A percentile compares a stretch with the other conserved stretches of the same genome.
Evolutionary conservation across 2,888 invertebrate species (phyloP).

Genomic region (Synanthedon myopaeformis): DNA sequence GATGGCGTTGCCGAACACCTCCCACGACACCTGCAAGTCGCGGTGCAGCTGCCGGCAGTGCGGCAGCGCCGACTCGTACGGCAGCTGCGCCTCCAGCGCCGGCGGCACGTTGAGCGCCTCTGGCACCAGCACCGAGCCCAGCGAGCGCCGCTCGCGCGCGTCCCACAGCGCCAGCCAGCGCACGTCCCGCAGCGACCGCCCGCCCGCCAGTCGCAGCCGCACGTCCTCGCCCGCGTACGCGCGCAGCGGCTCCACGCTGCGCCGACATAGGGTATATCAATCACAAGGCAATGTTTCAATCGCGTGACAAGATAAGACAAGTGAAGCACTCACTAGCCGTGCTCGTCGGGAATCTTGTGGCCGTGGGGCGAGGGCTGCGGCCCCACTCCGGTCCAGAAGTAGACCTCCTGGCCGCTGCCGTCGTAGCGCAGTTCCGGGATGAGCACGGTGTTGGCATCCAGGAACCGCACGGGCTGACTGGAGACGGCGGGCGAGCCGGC

Average conservation of each 20-base stretch:
- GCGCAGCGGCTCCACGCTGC: constrained; percentile 84
- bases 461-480: constrained; percentile 78
- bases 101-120: constrained; percentile 87
- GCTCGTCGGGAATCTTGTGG: constrained; percentile 86
- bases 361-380: constrained; percentile 88
- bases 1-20: constrained; percentile 88
- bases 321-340: constrained; percentile 83
- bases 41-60: constrained; percentile 89
- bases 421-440: constrained; percentile 84
- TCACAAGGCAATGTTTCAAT: background rate
- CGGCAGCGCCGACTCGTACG: constrained; percentile 72
- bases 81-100: constrained; percentile 61
- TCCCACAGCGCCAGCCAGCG: constrained; percentile 89
- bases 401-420: constrained; percentile 80
- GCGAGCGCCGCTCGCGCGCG: constrained; percentile 47
- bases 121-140: constrained; percentile 74
- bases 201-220: constrained; percentile 82
- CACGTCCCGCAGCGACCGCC: constrained; percentile 82
- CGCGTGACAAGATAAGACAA: background rate
- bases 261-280: no score
- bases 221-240: constrained; percentile 80
- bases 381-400: constrained; percentile 91
- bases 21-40: constrained; percentile 88
- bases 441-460: constrained; percentile 83
- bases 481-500: constrained; percentile 64